phyloP scores from a whole-genome alignment of 2,797 vertebrate species.

The Salarias fasciatus region DNA sequence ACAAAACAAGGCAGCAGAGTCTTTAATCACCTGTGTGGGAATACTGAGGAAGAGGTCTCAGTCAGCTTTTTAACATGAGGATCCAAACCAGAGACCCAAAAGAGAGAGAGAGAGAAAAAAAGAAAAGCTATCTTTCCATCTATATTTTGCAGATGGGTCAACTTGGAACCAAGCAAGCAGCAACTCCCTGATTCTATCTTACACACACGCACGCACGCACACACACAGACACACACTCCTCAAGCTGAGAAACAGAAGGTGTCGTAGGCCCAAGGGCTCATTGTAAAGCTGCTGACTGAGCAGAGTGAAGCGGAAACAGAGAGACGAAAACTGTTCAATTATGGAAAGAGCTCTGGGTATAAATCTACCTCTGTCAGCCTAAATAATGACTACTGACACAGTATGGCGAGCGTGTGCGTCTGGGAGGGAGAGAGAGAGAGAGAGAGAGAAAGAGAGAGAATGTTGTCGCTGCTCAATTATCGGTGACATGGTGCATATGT shows the following conservation, averaged over 20 bases:
- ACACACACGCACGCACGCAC: constrained; percentile 1
- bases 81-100: constrained; percentile 5
- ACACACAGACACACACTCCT: not conserved
- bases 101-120: not conserved
- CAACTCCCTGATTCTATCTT: constrained; percentile 4
- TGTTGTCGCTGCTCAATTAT: constrained; percentile 35
- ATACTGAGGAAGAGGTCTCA: constrained; percentile 1
- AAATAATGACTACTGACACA: constrained; percentile 72
- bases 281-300: constrained; percentile 72
- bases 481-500: constrained; percentile 43
- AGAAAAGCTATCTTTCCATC: constrained; percentile 4
- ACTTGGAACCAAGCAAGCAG: constrained; percentile 1
- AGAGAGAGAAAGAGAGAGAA: not conserved
- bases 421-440: not conserved
- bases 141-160: constrained; percentile 29
- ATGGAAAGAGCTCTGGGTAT: constrained; percentile 79
- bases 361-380: constrained; percentile 79
- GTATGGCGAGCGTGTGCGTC: constrained; percentile 21
- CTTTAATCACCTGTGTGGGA: not conserved
- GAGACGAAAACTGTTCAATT: constrained; percentile 78
- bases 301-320: constrained; percentile 67
- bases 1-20: not conserved
- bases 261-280: constrained; percentile 47
- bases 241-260: constrained; percentile 35
- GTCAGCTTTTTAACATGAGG: constrained; percentile 17